Evolutionary conservation across 2,797 vertebrate species (phyloP), one percentile per base, ranked within the genome.

Genomic region (Falco concolor): DNA sequence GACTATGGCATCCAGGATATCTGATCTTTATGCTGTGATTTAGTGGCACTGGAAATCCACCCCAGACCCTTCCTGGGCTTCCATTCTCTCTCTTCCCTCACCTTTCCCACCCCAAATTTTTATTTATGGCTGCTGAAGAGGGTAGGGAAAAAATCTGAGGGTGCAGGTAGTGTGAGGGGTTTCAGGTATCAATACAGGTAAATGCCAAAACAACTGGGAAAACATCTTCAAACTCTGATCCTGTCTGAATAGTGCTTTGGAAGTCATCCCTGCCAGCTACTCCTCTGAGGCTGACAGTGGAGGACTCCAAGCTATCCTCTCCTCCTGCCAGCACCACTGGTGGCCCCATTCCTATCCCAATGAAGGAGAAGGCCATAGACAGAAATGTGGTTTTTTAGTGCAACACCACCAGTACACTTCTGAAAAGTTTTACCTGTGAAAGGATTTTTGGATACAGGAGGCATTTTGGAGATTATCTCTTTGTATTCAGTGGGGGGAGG

Each of bases 381-480:
- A 18, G 12, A 25, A 3, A 4, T 5, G 19, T 0, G 0, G 19
- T 65, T 63, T 78, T 70, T 47, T 19, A 56, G 38, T 52, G 59
- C 28, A 59, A 42, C 15, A 21, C 12, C 8, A 9, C 13, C 18
- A 12, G 38, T 34, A 21, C 5, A 12, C 3, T 81, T 85, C 7
- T 18, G 11, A n/a, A n/a, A 77, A 91, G 17, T 77, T 64, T 90
- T 19, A 47, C 21, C 28, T 44, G 30, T 72, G 76, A 64, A 69
- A 74, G 32, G 15, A n/a, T 64, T 88, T 83, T 30, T 4, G 13
- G n/a, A 30, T 74, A 49, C 23, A 44, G 36, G 12, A 59, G 75
- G 9, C 32, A 28, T 65, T 75, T 60, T 38, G 18, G 42, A 61
- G n/a, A n/a, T 72, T 13, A 36, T 50, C 21, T 72, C 3, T 61